Evolutionary conservation across 2,888 invertebrate genomes (phyloP), one percentile per base, ranked within the genome.

Genomic region (Polydrusus tereticollis): DNA sequence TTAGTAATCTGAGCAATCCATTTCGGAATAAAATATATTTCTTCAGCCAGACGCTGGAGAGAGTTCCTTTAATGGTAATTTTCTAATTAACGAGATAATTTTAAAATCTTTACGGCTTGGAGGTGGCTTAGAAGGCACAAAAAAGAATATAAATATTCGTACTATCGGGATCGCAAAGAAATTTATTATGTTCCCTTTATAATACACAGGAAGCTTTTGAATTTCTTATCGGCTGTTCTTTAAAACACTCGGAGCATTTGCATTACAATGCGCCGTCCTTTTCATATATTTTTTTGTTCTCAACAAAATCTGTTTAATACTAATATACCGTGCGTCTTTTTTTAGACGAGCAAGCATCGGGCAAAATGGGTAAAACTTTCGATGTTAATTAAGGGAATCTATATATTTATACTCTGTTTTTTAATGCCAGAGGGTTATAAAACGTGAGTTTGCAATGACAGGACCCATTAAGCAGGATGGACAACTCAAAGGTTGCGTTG

Each of bases 11-110:
- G 14, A 21, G 43, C 57, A 64, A 63, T 69, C 58, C 57, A 69
- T 64, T 63, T 55, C 41, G 12, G 26, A 57, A 69, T 57, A 69
- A 63, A 69, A 63, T 63, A 69, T 64, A 63, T 69, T 63, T 62
- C 62, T n/a, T 14, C 57, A 63, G 43, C 47, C 29, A 52, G 57
- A 52, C 62, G 41, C 62, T 29, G 41, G 62, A 52, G 68, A 36
- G 36, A 69, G 68, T 69, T 69, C 68, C 62, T 62, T 69, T 69
- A 68, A 62, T 69, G 68, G 68, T 69, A 69, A 69, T 69, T 69
- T 69, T 60, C 52, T 52, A 69, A 69, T 69, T 69, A 69, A 69
- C 68, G 68, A 69, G 68, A 60, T 62, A 62, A 69, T 69, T 69
- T 60, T 38, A 52, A 62, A 62, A 52, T 60, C 60, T 62, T 69